Base-by-base conservation (phyloP, 1,140 invertebrate genomes). In the Chlorops oryzae region DNA sequence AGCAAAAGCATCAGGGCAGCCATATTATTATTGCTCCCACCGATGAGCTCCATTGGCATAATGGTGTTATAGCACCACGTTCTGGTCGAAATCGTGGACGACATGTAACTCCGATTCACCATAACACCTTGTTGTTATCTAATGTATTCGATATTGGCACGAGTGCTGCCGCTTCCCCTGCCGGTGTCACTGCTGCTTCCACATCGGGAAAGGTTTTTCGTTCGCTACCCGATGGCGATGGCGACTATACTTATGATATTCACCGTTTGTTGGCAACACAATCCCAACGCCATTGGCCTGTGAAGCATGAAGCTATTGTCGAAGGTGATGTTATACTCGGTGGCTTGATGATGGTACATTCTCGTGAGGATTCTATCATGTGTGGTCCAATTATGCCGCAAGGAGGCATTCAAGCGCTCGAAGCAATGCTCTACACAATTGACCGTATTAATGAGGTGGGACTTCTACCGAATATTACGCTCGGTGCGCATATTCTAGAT, bases 311-410 rank as follows among this genome's bases (percentile, higher is more conserved):
- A 58, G 87, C 90, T 0, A 82, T 86, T 1, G 84, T 95, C 3
- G 86, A 90, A 62, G 92, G 92, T 0, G 84, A 94, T 56, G 69
- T 90, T 1, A 79, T 89, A 0, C 73, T 97, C 0, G 93, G 93
- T 3, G 92, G 90, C 0, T 74, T 96, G 3, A 95, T 96, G 88
- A 96, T 96, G 90, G 85, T 93, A 0, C 90, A 93, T 65, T 88
- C 91, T 58, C 73, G 90, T n/a, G 86, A 91, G 58, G 85, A 88
- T 56, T 73, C 74, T 2, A 76, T 85, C 12, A 86, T 80, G 3
- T 93, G 90, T 61, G 90, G 90, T 0, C 86, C 84, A 0, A 82
- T 93, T 3, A 92, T 93, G 90, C 86, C 89, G 1, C 88, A 94
- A 64, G 90, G 90, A 0, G 89, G 90, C 3, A 78, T 87, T 2